Conservation (phyloP, 30 jellyfish, hydroid and myxozoan species). For the Rhopilema esculentum region DNA sequence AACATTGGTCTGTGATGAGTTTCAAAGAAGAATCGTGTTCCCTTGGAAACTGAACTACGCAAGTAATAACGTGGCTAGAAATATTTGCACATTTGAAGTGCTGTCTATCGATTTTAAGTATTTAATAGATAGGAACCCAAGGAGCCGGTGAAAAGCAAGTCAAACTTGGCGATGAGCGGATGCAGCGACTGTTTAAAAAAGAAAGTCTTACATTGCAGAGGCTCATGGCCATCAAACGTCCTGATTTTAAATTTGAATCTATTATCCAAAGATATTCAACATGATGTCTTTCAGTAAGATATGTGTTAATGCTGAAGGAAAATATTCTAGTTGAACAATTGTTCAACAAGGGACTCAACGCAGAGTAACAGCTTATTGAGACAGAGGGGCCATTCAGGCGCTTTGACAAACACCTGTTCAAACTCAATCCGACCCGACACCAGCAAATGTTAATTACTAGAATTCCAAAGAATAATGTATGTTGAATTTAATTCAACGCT, state of each 20-base stretch:
- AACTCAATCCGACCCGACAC: neutral
- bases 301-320: no score
- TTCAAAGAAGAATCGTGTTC: neutral
- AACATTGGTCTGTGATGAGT: neutral
- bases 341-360: neutral
- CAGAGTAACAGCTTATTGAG: neutral
- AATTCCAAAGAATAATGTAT: neutral
- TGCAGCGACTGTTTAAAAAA: neutral
- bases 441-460: neutral
- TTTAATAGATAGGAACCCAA: neutral
- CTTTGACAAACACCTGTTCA: neutral
- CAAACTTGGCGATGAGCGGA: neutral
- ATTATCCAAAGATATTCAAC: no score
- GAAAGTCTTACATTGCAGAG: no score
- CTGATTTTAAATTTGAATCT: no score
- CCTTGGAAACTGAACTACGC: neutral
- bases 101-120: neutral
- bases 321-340: neutral
- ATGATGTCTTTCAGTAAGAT: no score
- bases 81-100: neutral
- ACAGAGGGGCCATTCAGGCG: neutral
- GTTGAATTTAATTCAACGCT: neutral
- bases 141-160: neutral
- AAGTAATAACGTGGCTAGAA: neutral
- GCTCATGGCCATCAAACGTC: no score